Evolutionary conservation across 2,797 vertebrate genomes (phyloP), one percentile per base, ranked within the genome.

Genomic region (Hozukius guyotensis): DNA sequence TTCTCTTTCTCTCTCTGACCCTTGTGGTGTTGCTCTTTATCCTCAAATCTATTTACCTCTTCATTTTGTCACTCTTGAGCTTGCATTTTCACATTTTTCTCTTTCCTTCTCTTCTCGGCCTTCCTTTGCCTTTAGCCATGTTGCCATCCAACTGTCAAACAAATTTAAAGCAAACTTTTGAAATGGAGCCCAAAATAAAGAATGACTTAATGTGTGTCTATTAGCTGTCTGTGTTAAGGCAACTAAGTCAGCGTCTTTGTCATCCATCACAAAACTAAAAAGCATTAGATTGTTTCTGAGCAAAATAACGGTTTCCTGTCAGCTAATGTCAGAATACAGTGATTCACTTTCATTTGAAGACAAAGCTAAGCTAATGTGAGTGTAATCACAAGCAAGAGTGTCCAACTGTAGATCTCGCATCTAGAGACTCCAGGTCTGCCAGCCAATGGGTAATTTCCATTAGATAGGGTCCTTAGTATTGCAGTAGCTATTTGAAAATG

Each of bases 141-240:
- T 67, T 79, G 34, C 59, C 56, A 46, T 86, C 77, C 65, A 85
- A 68, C 84, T 83, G 85, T 89, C 83, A 89, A 83, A 81, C 24
- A 2, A 38, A 42, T 62, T 81, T 34, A 13, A n/a, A 77, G 66
- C 63, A 77, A 82, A 87, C 74, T 72, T 82, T 72, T 80, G 76
- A 86, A 72, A 73, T 20, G 56, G 52, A 77, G 57, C 32, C 36
- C 20, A 20, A 66, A 69, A 77, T 70, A 74, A 83, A 64, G 56
- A 64, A 57, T 13, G 56, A 32, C 75, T 79, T 63, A 56, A 76
- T 57, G 34, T 74, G 60, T 74, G 55, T 71, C 77, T 68, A 64
- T 81, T 78, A 63, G 36, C 72, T 65, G 64, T 65, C 52, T 18
- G 13, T 18, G 52, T 31, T 14, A 34, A 56, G 22, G 16, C 36